A percentile compares a stretch with the other conserved stretches of the same genome.
These are phyloP conservation scores for Portevinia maculata DNA, from an alignment of 2,888 invertebrate genomes.

Conservation along the genomic window DNA sequence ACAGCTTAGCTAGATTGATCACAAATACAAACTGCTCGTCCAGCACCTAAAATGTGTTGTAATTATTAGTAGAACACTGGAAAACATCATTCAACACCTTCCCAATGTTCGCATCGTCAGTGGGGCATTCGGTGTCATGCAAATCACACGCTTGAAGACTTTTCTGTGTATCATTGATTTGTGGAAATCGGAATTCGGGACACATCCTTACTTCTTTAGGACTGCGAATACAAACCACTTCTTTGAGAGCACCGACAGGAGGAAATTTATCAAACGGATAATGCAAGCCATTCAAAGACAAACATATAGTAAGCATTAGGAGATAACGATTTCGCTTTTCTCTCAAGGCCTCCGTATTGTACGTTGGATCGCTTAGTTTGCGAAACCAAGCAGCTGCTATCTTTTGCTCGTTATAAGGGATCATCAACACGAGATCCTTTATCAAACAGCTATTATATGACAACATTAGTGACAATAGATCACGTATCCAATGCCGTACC, in stretches of 20 bases:
- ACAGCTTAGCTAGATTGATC: conserved; percentile 83
- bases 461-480: too few relatives aligned
- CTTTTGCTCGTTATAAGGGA: conserved; percentile 52
- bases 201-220: background rate
- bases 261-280: conserved; percentile 66
- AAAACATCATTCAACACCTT: conserved; percentile 26
- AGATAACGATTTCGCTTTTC: conserved; percentile 74
- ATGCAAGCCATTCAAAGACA: conserved; percentile 56
- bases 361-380: conserved; percentile 64
- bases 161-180: background rate
- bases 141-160: conserved; percentile 15
- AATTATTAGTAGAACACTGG: background rate
- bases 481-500: conserved; percentile 14
- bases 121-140: conserved; percentile 38
- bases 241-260: conserved; percentile 21
- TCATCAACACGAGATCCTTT: conserved; percentile 57
- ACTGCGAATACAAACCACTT: conserved; percentile 16
- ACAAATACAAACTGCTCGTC: conserved; percentile 84
- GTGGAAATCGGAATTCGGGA: background rate
- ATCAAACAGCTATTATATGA: conserved; percentile 43
- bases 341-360: conserved; percentile 61
- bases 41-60: conserved; percentile 77
- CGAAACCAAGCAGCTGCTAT: conserved; percentile 63
- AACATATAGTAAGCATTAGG: conserved; percentile 72
- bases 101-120: conserved; percentile 25